Conservation (phyloP, 2,113 vertebrate genomes). For the Leucosticte australis region DNA sequence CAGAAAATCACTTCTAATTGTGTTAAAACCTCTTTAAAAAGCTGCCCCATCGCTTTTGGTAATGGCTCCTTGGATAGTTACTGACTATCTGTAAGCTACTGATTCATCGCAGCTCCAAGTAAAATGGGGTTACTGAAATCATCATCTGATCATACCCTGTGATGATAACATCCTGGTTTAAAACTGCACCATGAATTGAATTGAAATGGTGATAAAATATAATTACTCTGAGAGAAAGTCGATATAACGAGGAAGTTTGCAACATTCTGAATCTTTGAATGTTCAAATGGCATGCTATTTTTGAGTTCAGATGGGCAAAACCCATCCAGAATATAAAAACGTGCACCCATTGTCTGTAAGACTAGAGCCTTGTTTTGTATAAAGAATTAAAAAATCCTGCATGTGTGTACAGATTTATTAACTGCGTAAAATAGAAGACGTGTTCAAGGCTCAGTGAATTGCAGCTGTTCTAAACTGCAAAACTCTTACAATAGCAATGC, state of each 20-base stretch:
- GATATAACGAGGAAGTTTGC: background rate
- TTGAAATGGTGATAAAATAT: slow-evolving; percentile 16
- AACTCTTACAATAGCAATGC: slow-evolving; percentile 60
- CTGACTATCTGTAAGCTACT: background rate
- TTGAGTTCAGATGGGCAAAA: slow-evolving; percentile 32
- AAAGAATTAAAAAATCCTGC: slow-evolving; percentile 19
- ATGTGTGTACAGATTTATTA: slow-evolving; percentile 30
- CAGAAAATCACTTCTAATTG: slow-evolving; percentile 29
- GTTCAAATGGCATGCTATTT: slow-evolving; percentile 46
- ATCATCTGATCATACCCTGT: slow-evolving; percentile 43
- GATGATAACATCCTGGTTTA: slow-evolving; percentile 32
- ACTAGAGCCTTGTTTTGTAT: slow-evolving; percentile 51
- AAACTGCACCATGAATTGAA: background rate
- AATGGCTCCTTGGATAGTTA: background rate
- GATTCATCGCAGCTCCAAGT: background rate
- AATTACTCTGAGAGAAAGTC: background rate
- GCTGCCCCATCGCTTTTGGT: background rate
- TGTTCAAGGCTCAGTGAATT: slow-evolving; percentile 58
- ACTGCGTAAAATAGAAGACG: slow-evolving; percentile 35
- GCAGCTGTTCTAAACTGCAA: slow-evolving; percentile 67
- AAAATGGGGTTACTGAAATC: background rate
- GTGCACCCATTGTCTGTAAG: slow-evolving; percentile 42
- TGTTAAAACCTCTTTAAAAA: background rate
- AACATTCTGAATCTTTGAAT: background rate
- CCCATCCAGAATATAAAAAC: background rate